phyloP scores from a whole-genome alignment of 2,113 vertebrate species.

The Channa maculata region DNA sequence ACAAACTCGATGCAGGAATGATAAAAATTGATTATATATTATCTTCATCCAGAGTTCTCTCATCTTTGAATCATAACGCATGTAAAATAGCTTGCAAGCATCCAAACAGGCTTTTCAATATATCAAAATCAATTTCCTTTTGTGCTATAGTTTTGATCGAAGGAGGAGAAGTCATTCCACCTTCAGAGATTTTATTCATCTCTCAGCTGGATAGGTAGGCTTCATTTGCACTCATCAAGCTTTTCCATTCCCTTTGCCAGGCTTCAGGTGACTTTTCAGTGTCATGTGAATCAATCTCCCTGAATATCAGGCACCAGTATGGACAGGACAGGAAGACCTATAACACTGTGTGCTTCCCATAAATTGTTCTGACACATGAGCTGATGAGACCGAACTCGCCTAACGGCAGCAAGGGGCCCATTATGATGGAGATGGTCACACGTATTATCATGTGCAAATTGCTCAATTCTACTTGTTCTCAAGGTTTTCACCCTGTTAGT shows the following conservation, averaged over 20 bases:
- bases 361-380: conserved; percentile 59
- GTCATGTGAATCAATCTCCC: conserved; percentile 57
- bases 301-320: conserved; percentile 33
- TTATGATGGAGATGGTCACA: conserved; percentile 60
- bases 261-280: conserved; percentile 11
- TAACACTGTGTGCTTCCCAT: conserved; percentile 57
- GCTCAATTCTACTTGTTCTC: conserved; percentile 39
- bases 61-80: background rate
- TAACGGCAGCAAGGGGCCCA: conserved; percentile 16
- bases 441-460: conserved; percentile 67
- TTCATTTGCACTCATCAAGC: conserved; percentile 42
- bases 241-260: conserved; percentile 22
- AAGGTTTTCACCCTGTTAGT: background rate
- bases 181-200: conserved; percentile 1
- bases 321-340: conserved; percentile 59
- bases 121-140: background rate
- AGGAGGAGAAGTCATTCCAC: background rate
- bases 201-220: conserved; percentile 8
- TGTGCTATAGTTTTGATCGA: background rate
- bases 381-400: conserved; percentile 51
- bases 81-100: background rate
- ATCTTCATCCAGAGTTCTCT: conserved; percentile 9
- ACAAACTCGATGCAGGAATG: conserved; percentile 36
- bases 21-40: conserved; percentile 28
- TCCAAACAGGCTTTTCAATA: background rate